Conservation (phyloP, 2,797 vertebrate species). For the Diplodus sargus region DNA sequence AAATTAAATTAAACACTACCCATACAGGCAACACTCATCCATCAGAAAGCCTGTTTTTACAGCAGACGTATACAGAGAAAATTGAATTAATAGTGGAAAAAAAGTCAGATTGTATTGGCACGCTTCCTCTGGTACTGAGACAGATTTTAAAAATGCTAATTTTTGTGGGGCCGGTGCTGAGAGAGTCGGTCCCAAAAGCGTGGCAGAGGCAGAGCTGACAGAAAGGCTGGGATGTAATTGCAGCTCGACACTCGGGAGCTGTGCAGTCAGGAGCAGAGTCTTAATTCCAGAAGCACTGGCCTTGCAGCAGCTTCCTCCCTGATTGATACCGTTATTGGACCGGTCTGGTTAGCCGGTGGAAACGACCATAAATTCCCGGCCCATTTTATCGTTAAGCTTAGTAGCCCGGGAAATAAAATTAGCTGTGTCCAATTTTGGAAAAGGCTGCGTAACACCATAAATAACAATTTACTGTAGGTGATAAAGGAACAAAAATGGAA, state of each 20-base stretch:
- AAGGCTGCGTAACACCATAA: conserved; percentile 56
- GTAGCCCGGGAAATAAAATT: conserved; percentile 79
- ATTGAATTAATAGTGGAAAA: conserved; percentile 7
- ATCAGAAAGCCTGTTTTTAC: conserved; percentile 10
- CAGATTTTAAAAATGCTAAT: conserved; percentile 32
- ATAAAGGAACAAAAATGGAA: conserved; percentile 71
- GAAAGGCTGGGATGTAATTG: conserved; percentile 61
- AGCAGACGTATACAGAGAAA: conserved; percentile 24
- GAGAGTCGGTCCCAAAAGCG: conserved; percentile 29
- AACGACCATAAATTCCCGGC: conserved; percentile 74
- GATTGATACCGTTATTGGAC: conserved; percentile 75
- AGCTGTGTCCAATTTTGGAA: conserved; percentile 74
- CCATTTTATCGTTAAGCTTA: conserved; percentile 77
- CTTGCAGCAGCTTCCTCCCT: conserved; percentile 67
- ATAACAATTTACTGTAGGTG: conserved; percentile 71
- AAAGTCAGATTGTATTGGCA: conserved; percentile 22
- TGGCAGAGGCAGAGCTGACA: conserved; percentile 28
- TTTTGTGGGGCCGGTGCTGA: conserved; percentile 35
- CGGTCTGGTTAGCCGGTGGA: conserved; percentile 66
- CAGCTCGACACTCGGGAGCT: conserved; percentile 40
- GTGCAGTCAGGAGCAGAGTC: conserved; percentile 53
- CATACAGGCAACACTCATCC: conserved; percentile 14
- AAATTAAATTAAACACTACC: conserved; percentile 5
- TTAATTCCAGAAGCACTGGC: conserved; percentile 65
- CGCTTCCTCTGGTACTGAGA: conserved; percentile 21